phyloP scores from a whole-genome alignment of 2,888 invertebrate species.

The Trachelus iudaicus region DNA sequence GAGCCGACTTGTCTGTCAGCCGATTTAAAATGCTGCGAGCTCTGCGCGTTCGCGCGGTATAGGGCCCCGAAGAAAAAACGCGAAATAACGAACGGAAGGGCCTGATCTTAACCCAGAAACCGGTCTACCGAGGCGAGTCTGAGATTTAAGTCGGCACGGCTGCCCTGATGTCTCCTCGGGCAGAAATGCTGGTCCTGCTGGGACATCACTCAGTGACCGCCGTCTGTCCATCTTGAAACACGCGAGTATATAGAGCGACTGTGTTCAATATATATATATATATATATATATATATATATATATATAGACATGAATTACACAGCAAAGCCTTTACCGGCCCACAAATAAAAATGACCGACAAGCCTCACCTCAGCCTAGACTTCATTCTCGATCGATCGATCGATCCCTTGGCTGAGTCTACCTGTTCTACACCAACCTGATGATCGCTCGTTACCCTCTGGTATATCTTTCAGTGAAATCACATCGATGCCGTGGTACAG shows the following conservation, averaged over 20 bases:
- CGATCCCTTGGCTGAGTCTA: neutral
- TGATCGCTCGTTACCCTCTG: neutral
- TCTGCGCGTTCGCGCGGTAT: conserved; percentile 24
- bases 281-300: conserved; percentile 1
- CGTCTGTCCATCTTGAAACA: neutral
- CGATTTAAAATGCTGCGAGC: conserved; percentile 27
- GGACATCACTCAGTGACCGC: conserved; percentile 20
- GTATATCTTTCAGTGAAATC: too few species aligned
- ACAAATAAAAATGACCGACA: neutral
- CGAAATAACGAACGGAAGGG: conserved; percentile 50
- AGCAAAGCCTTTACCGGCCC: neutral
- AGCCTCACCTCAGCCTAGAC: neutral
- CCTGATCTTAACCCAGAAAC: conserved; percentile 29
- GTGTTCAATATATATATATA: neutral
- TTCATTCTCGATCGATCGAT: neutral
- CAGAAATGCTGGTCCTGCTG: neutral
- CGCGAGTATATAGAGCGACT: neutral
- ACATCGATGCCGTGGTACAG: neutral
- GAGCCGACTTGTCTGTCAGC: conserved; percentile 29
- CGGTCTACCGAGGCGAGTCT: conserved; percentile 29
- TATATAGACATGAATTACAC: neutral
- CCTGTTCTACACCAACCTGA: neutral
- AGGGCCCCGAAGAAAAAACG: conserved; percentile 37
- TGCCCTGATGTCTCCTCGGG: conserved; percentile 1
- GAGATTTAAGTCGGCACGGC: conserved; percentile 11